A percentile compares a stretch with the other conserved stretches of the same genome.
Conservation (phyloP, 2,797 vertebrate species). For the Neosalanx taihuensis region DNA sequence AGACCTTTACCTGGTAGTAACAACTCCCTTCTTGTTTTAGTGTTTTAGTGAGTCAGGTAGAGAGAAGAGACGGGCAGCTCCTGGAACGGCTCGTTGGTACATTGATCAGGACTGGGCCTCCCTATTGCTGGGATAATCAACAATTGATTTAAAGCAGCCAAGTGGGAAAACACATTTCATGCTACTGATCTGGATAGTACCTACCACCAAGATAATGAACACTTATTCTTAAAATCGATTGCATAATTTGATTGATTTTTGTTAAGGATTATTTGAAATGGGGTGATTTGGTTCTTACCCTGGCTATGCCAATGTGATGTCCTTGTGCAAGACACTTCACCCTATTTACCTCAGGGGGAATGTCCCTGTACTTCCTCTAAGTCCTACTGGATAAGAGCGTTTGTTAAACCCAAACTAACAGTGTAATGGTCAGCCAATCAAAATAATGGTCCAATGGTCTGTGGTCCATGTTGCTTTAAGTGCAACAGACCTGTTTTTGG, state of each 20-base stretch:
- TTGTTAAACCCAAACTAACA: no score
- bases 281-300: no score
- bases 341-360: no score
- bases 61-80: conserved; percentile 16
- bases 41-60: conserved; percentile 10
- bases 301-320: no score
- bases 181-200: conserved; percentile 26
- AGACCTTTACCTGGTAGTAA: not conserved
- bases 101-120: conserved; percentile 54
- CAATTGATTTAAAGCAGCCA: conserved; percentile 62
- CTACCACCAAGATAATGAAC: conserved; percentile 26
- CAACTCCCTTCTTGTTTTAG: not conserved
- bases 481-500: no score
- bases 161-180: conserved; percentile 54
- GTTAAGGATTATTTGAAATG: not conserved
- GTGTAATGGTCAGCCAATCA: no score
- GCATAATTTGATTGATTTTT: not conserved
- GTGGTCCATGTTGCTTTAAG: no score
- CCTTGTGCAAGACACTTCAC: no score
- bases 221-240: not conserved
- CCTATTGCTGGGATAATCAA: conserved; percentile 65
- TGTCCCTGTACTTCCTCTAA: no score
- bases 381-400: no score
- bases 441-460: no score
- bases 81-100: conserved; percentile 43